Evolutionary conservation across 2,888 invertebrate genomes (phyloP), one percentile per base, ranked within the genome.

Genomic region (Tanytarsus gracilentus): DNA sequence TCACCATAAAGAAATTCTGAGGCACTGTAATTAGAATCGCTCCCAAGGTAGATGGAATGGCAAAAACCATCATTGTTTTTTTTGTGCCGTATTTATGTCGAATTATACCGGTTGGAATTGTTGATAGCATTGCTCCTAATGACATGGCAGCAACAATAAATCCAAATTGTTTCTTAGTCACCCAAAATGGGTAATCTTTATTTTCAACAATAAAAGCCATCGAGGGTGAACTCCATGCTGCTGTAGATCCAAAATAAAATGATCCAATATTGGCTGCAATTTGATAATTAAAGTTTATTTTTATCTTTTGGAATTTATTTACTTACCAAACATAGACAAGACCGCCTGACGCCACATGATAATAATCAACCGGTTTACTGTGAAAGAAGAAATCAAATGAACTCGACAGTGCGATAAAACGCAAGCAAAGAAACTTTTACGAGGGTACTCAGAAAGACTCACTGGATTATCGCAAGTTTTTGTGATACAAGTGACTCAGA

Each of bases 161-260:
- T 18, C 29, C 56, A 39, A 56, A 56, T 11, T 40, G 39, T 36
- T 53, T 53, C n/a, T 36, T 36, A n/a, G 53, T 53, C 18, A 53
- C 36, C 9, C 18, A 36, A 25, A 53, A 53, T 6, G 7, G n/a
- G 16, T 26, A 56, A 56, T 44, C 9, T n/a, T 44, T 29, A 25
- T 56, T 39, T 26, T 23, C 40, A 14, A 18, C 26, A 1, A 56
- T 16, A 18, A 40, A 21, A 7, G 39, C 26, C 7, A 14, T 29
- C 14, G 26, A 9, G 9, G 44, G 40, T 6, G 56, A 14, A 11
- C 40, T 40, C 56, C 56, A 56, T 11, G 39, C 40, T 2, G 26
- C 16, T 14, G 18, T 7, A 7, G 44, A n/a, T 25, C 56, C 56
- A 26, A 39, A 44, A 29, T 25, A 39, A 39, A 56, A 56, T 11